Percentiles rank a stretch among this genome's conserved stretches.
These are phyloP conservation scores for Myzus persicae DNA, from an alignment of 1,140 invertebrate genomes.

Conservation along the genomic window DNA sequence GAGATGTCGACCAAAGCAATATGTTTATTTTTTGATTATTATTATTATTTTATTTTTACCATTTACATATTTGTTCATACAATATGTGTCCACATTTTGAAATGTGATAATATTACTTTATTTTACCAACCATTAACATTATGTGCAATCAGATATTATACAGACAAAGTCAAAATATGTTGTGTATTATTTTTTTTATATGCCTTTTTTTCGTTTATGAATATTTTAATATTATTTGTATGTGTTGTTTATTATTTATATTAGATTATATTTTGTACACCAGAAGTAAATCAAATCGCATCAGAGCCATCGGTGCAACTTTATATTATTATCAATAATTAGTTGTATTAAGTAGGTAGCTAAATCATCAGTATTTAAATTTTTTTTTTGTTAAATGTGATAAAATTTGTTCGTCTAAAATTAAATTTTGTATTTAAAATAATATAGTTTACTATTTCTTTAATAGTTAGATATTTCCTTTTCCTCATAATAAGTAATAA, in stretches of 20 bases:
- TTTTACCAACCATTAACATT: slow-evolving; percentile 45
- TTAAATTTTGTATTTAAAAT: slow-evolving; percentile 43
- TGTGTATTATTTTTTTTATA: slow-evolving; percentile 43
- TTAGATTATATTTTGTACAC: slow-evolving; percentile 48
- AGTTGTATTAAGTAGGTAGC: slow-evolving; percentile 16
- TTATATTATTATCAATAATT: slow-evolving; percentile 36
- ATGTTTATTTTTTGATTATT: slow-evolving; percentile 16
- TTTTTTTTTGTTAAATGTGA: slow-evolving; percentile 40
- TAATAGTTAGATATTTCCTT: not conserved
- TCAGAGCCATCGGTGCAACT: slow-evolving; percentile 26
- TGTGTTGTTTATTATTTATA: slow-evolving; percentile 54
- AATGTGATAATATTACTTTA: slow-evolving; percentile 51
- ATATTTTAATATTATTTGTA: slow-evolving; percentile 50
- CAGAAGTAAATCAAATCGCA: slow-evolving; percentile 45
- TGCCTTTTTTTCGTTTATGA: slow-evolving; percentile 32
- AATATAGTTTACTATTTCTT: slow-evolving; percentile 4
- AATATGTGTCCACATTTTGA: not conserved
- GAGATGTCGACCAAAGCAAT: not conserved
- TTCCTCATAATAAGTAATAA: not conserved
- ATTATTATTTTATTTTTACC: not conserved
- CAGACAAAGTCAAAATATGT: not conserved
- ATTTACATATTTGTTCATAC: not conserved
- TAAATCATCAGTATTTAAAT: slow-evolving; percentile 31
- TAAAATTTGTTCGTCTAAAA: slow-evolving; percentile 32
- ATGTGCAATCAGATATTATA: slow-evolving; percentile 45